Base-by-base conservation (phyloP, 2,888 invertebrate species). In the Platycheirus rosarum region DNA sequence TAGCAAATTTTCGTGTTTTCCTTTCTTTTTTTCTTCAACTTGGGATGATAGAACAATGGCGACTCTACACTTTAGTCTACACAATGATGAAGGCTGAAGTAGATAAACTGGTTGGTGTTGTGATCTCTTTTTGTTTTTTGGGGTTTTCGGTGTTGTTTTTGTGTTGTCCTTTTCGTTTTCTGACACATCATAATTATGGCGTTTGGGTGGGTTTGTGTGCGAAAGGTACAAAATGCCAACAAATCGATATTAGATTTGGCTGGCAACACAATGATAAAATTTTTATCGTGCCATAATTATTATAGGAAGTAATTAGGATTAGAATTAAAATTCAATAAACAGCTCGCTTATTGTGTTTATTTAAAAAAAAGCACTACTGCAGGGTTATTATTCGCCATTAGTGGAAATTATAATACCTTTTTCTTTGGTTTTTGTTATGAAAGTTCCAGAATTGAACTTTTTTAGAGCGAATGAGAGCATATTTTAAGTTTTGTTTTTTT, bases 1-100 rank as follows among this genome's bases (percentile, higher is more conserved):
- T 77, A 73, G 69, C 37, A 69, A 78, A 69, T 57, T 60, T 35
- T 32, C 20, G 51, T 60, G 53, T 84, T 42, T 78, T 78, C 74
- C 78, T 60, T n/a, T 44, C 65, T 71, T 63, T 51, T 60, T 78
- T 74, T 69, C 60, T 69, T 65, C 69, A 48, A 69, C 57, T 78
- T 78, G n/a, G 63, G 71, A 84, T n/a, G n/a, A n/a, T 84, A 77
- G 86, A 86, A 85, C 85, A 86, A 86, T 85, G 86, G 85, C 86
- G 86, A 86, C 85, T n/a, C n/a, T 71, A 76, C 68, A 69, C 13
- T 55, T 35, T n/a, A n/a, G n/a, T n/a, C n/a, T n/a, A 40, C 3
- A 6, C n/a, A 13, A 16, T 37, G 13, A 40, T 40, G 80, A 78
- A 75, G 79, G 84, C 63, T 75, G 69, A 76, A 76, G 84, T 71